Evolutionary conservation across 2,888 invertebrate genomes (phyloP), one percentile per base, ranked within the genome.

Genomic region (Eupithecia inturbata): DNA sequence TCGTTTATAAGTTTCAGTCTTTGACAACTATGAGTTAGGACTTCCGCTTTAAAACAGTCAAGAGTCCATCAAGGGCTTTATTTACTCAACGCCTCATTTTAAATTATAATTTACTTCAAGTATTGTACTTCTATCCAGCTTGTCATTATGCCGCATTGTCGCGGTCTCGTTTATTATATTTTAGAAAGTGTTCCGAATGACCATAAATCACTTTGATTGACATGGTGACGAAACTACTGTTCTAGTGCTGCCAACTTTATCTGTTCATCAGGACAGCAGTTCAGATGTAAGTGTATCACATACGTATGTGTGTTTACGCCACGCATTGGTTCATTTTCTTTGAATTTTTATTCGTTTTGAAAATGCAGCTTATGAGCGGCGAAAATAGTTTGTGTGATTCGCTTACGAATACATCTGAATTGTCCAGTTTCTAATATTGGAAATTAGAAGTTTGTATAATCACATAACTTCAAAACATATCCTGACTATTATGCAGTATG

Each of bases 171-270:
- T 80, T 77, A 78, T 78, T 78, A 77, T 70, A 67, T 68, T 53
- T 22, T 88, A 89, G 90, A 90, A 90, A 92, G 91, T 87, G 84
- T 85, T 83, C 80, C 82, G 80, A 81, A 81, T 82, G 82, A 76
- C 86, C 88, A 88, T 92, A 88, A 90, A 92, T 92, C 92, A 91
- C 84, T 68, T 70, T 86, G 90, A 89, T 82, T 88, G 92, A 89
- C 90, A 85, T 74, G 82, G 87, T 89, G 88, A 88, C 87, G 87
- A 88, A 90, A 90, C 84, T 70, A 67, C 68, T 70, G 63, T 67
- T 70, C 69, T 41, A 66, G 63, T 36, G 28, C 19, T 10, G 10
- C 36, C 63, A 36, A 36, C 63, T 64, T 49, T 64, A 36, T 64
- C 36, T 33, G 63, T 33, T 16, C 19, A 1, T 7, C 16, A 26